phyloP scores from a whole-genome alignment of 2,113 vertebrate genomes.

The Lycaon pictus region DNA sequence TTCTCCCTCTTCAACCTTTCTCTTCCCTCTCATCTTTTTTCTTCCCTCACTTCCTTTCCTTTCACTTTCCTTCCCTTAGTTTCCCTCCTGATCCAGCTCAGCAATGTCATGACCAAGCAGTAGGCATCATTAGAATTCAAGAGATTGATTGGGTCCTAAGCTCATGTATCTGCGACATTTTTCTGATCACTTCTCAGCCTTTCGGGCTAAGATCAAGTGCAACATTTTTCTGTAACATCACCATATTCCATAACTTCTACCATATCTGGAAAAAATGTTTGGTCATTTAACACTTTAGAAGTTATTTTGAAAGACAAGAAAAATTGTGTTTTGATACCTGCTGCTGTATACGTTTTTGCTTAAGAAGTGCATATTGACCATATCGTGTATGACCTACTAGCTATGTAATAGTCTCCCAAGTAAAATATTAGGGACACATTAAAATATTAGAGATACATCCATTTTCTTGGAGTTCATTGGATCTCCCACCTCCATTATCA shows the following conservation, averaged over 20 bases:
- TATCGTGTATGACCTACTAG: fast-evolving
- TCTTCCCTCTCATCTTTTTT: fast-evolving
- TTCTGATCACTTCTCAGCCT: background rate
- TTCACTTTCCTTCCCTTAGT: background rate
- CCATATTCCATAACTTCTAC: background rate
- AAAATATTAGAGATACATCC: background rate
- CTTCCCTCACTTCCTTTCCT: background rate
- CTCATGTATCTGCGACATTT: background rate
- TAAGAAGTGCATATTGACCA: background rate
- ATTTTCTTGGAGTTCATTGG: background rate
- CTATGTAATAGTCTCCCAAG: background rate
- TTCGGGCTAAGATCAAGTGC: too few relatives aligned
- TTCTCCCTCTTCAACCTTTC: background rate
- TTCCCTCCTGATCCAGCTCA: background rate
- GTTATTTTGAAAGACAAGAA: background rate
- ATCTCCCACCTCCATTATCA: background rate
- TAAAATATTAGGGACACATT: background rate
- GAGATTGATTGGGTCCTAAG: background rate
- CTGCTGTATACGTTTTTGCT: background rate
- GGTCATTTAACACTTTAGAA: background rate
- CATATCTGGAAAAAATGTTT: background rate
- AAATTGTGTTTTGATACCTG: background rate
- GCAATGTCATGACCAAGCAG: background rate
- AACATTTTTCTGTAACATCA: background rate
- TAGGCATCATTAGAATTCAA: background rate